These are phyloP conservation scores for Sarcophilus harrisii DNA, from an alignment of 2,797 vertebrate genomes.

Conservation along the genomic window DNA sequence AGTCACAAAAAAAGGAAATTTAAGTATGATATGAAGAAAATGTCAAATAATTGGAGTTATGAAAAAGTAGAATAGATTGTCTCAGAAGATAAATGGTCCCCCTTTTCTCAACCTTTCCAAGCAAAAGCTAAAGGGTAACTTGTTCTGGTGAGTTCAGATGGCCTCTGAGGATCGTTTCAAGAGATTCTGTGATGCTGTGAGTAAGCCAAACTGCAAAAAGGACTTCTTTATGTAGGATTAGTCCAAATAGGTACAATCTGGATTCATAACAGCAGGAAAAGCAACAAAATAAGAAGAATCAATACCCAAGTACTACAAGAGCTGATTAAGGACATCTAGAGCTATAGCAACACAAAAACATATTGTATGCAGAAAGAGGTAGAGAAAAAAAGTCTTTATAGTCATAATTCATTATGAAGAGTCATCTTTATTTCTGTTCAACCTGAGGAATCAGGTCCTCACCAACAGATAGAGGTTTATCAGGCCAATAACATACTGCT, in stretches of 20 bases:
- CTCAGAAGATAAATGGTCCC: neutral
- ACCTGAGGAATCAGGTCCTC: neutral
- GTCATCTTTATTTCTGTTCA: neutral
- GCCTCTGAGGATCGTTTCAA: neutral
- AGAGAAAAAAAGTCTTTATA: neutral
- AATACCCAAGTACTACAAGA: neutral
- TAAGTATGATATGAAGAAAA: neutral
- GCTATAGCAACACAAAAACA: neutral
- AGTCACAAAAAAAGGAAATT: neutral
- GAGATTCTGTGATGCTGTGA: neutral
- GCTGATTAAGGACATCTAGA: neutral
- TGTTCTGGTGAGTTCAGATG: neutral
- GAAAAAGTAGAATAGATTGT: neutral
- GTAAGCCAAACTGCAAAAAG: neutral
- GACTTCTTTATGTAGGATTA: neutral
- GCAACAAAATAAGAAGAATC: neutral
- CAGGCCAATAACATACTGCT: neutral
- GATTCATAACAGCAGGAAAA: neutral
- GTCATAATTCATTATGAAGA: neutral
- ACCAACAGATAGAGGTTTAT: neutral
- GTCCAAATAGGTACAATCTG: neutral
- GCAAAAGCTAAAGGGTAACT: neutral
- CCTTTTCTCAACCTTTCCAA: neutral
- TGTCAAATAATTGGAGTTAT: neutral
- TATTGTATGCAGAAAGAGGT: neutral